Conservation (phyloP, 2,888 invertebrate genomes). For the Nezara viridula region DNA sequence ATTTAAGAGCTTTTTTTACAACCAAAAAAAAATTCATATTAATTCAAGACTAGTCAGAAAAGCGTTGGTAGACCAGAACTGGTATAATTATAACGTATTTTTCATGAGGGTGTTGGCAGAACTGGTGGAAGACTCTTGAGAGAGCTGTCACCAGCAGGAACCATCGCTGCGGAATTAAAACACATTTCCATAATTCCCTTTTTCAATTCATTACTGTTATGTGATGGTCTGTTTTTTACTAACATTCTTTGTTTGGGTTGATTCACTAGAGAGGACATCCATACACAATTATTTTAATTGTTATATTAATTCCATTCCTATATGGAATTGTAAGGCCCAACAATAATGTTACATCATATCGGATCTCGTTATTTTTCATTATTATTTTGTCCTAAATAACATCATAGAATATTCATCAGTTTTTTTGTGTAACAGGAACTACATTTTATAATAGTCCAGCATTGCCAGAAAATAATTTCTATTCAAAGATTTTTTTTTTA, state of each 20-base stretch:
- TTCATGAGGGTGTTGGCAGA: neutral
- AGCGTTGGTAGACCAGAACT: neutral
- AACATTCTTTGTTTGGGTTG: neutral
- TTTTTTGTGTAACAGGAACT: too few relatives aligned
- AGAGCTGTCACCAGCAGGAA: neutral
- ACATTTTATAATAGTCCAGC: too few relatives aligned
- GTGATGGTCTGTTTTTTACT: neutral
- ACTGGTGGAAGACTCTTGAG: neutral
- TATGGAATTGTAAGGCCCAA: neutral
- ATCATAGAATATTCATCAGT: too few relatives aligned
- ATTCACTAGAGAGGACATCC: neutral
- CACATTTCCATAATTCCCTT: conserved; percentile 31
- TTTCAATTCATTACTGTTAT: conserved; percentile 12
- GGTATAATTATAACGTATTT: neutral
- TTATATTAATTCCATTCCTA: neutral
- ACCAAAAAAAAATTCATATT: neutral
- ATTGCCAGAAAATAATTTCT: too few relatives aligned
- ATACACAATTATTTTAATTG: too few relatives aligned
- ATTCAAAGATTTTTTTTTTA: too few relatives aligned
- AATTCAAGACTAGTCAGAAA: neutral
- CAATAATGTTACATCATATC: neutral
- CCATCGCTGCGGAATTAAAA: neutral
- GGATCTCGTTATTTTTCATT: too few relatives aligned
- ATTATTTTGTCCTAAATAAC: too few relatives aligned
- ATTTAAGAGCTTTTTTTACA: too few relatives aligned